Evolutionary conservation across 2,888 invertebrate genomes (phyloP).

Genomic region (Agelastica alni): DNA sequence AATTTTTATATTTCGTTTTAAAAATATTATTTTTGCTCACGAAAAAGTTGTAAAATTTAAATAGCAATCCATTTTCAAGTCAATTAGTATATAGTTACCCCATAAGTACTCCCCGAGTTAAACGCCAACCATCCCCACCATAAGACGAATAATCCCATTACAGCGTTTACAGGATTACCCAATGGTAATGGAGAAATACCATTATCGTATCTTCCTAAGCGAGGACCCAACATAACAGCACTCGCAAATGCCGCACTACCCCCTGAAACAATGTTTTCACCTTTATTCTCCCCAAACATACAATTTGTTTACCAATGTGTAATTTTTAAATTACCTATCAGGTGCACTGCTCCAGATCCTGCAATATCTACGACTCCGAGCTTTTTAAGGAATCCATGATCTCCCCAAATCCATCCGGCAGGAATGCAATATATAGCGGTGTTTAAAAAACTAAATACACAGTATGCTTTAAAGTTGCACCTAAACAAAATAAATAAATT

Average conservation of each 20-base stretch:
- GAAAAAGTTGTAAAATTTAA: too few species aligned
- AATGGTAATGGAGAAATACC: conserved; percentile 77
- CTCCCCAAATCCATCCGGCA: conserved; percentile 92
- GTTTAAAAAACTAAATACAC: conserved; percentile 85
- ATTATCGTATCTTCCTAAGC: conserved; percentile 81
- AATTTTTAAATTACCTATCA: conserved; percentile 68
- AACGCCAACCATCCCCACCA: conserved; percentile 99
- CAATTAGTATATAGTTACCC: too few species aligned
- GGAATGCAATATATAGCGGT: conserved; percentile 91
- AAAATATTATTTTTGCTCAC: too few species aligned
- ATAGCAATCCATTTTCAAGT: too few species aligned
- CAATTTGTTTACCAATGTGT: too few species aligned
- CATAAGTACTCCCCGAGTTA: conserved; percentile 89
- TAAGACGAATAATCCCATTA: conserved; percentile 88
- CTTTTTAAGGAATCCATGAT: conserved; percentile 81
- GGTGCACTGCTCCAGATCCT: conserved; percentile 88
- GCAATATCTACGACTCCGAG: conserved; percentile 92
- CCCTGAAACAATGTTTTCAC: too few species aligned
- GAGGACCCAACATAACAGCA: conserved; percentile 86
- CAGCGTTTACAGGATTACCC: conserved; percentile 87
- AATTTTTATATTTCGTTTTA: too few species aligned
- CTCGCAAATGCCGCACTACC: conserved; percentile 82
- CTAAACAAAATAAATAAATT: too few species aligned
- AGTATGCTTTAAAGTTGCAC: conserved; percentile 90
- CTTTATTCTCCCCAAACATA: too few species aligned